Evolutionary conservation across 2,888 invertebrate genomes (phyloP).

Genomic region (Trypoxylon attenuatum): DNA sequence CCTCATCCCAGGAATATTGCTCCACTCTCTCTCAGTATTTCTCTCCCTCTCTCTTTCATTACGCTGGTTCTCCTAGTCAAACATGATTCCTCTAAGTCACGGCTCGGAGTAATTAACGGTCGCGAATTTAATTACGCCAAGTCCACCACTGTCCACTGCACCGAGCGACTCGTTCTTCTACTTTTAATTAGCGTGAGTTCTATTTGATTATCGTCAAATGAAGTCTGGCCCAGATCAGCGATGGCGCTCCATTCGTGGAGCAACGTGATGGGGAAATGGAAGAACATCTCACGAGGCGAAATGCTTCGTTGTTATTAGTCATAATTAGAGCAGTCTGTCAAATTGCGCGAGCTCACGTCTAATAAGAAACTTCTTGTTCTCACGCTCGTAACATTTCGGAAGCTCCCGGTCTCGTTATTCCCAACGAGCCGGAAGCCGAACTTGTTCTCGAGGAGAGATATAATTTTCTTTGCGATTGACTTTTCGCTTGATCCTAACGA

Average conservation of each 20-base stretch:
- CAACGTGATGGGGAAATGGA: no score
- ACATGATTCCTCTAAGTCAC: constrained; percentile 41
- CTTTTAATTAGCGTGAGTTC: constrained; percentile 45
- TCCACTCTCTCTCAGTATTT: constrained; percentile 41
- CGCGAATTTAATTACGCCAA: constrained; percentile 51
- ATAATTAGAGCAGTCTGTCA: no score
- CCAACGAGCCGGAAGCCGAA: constrained; percentile 5
- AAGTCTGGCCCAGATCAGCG: neutral
- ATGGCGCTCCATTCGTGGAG: no score
- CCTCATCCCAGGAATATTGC: constrained; percentile 38
- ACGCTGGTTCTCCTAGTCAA: no score
- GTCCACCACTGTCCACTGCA: constrained; percentile 17
- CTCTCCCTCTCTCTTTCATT: constrained; percentile 38
- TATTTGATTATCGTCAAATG: constrained; percentile 34
- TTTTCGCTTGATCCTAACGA: neutral
- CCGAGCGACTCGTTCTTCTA: constrained; percentile 39
- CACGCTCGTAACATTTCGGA: no score
- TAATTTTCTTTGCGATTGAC: neutral
- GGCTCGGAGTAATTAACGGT: constrained; percentile 46
- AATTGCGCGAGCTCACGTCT: no score
- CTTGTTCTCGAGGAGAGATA: neutral
- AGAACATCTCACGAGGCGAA: no score
- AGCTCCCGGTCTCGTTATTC: constrained; percentile 3
- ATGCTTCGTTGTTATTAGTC: no score
- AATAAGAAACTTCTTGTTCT: no score